phyloP scores from a whole-genome alignment of 2,797 vertebrate genomes.

The Holocentrus rufus region DNA sequence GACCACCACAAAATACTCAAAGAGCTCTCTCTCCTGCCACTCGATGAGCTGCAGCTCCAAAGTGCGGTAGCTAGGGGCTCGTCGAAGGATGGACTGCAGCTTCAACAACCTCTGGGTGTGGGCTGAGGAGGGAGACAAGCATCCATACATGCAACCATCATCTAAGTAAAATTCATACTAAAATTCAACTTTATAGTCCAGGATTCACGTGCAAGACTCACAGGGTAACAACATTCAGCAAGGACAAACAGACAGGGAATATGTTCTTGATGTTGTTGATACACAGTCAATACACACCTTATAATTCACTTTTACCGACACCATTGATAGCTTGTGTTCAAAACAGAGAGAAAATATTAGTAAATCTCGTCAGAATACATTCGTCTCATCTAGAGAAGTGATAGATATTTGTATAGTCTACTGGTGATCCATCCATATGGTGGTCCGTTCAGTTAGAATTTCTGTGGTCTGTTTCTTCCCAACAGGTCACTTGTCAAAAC shows the following conservation, averaged over 20 bases:
- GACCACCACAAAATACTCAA: slow-evolving; percentile 98
- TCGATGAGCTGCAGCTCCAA: slow-evolving; percentile 97
- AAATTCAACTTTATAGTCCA: background rate
- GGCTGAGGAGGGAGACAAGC: slow-evolving; percentile 76
- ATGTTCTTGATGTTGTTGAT: background rate
- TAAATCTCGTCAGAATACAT: slow-evolving; percentile 4
- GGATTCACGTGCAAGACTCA: background rate
- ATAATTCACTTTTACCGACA: slow-evolving; percentile 9
- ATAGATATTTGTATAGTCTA: slow-evolving; percentile 30
- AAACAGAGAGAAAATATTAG: slow-evolving; percentile 17
- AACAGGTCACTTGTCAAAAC: slow-evolving; percentile 24
- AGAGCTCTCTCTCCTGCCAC: slow-evolving; percentile 98
- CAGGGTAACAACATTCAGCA: background rate
- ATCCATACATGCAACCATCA: background rate
- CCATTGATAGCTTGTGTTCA: slow-evolving; percentile 6
- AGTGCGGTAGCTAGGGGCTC: slow-evolving; percentile 95
- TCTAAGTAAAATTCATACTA: slow-evolving; percentile 6
- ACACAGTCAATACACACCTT: slow-evolving; percentile 15
- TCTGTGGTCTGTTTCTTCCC: slow-evolving; percentile 19
- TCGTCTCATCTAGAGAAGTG: slow-evolving; percentile 4
- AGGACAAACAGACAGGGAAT: slow-evolving; percentile 1
- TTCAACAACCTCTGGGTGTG: slow-evolving; percentile 96
- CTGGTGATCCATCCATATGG: slow-evolving; percentile 18
- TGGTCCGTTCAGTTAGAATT: slow-evolving; percentile 28
- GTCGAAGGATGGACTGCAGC: slow-evolving; percentile 93